These are phyloP conservation scores for Mamestra configurata DNA, from an alignment of 1,140 invertebrate species.

Conservation along the genomic window DNA sequence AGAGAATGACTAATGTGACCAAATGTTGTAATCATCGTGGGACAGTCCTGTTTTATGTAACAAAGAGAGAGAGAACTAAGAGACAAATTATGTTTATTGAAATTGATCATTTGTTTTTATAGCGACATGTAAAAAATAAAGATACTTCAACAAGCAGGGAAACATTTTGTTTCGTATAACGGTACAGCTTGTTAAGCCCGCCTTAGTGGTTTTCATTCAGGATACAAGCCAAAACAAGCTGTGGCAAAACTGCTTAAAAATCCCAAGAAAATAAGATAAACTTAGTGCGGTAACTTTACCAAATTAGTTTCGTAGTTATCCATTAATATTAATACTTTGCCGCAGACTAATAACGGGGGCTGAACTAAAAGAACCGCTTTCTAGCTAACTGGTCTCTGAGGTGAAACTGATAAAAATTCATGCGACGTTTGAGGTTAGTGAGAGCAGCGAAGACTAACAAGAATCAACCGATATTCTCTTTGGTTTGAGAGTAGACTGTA, in stretches of 20 bases:
- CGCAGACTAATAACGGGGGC: conserved; percentile 14
- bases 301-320: conserved; percentile 37
- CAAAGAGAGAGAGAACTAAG: too few species aligned
- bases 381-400: not conserved
- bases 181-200: too few species aligned
- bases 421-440: conserved; percentile 1
- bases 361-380: conserved; percentile 10
- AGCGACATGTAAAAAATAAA: too few species aligned
- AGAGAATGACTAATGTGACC: not conserved
- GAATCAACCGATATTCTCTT: conserved; percentile 5
- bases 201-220: not conserved
- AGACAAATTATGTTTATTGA: too few species aligned
- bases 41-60: not conserved
- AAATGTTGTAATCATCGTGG: not conserved
- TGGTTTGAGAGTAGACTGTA: not conserved
- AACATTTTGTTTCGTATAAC: too few species aligned
- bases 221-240: conserved; percentile 6
- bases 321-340: conserved; percentile 41
- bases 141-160: too few species aligned
- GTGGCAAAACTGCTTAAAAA: conserved; percentile 20
- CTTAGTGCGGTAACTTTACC: conserved; percentile 7
- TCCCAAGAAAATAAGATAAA: conserved; percentile 24
- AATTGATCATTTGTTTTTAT: not conserved
- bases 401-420: conserved; percentile 30
- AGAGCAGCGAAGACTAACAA: not conserved